Conservation (phyloP, 2,797 vertebrate genomes). For the Mergus octosetaceus region DNA sequence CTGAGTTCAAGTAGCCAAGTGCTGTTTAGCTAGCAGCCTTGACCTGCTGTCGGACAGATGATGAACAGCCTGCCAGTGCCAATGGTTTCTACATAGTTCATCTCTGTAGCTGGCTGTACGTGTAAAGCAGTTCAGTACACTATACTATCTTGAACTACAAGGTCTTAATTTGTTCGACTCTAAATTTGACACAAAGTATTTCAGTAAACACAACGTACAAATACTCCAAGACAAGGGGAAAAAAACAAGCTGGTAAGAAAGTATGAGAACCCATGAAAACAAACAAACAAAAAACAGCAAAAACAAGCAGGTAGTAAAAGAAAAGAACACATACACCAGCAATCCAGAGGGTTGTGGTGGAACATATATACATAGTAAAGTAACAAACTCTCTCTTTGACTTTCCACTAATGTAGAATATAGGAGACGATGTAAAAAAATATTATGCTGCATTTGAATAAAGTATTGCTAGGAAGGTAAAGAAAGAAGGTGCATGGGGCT, state of each 20-base stretch:
- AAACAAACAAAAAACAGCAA: no score
- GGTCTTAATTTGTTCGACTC: not conserved
- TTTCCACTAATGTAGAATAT: not conserved
- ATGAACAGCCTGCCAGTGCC: constrained; percentile 34
- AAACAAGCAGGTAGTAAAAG: not conserved
- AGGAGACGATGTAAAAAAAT: not conserved
- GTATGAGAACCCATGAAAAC: not conserved
- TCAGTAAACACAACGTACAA: not conserved
- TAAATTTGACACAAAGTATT: not conserved
- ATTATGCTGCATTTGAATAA: not conserved
- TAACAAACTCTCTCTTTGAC: not conserved
- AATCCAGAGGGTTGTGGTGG: not conserved
- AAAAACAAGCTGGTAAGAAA: not conserved
- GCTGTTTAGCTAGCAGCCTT: not conserved
- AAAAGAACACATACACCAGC: not conserved
- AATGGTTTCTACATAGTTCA: not conserved
- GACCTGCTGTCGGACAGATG: constrained; percentile 14
- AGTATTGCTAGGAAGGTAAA: not conserved
- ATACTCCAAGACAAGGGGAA: not conserved
- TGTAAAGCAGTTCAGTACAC: no score
- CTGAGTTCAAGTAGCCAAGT: constrained; percentile 13
- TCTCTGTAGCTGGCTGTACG: no score
- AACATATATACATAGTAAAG: not conserved
- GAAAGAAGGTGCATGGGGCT: not conserved
- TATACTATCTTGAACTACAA: not conserved